Evolutionary conservation across 2,113 vertebrate species (phyloP), one percentile per base, ranked within the genome.

Genomic region (Pristiophorus japonicus): DNA sequence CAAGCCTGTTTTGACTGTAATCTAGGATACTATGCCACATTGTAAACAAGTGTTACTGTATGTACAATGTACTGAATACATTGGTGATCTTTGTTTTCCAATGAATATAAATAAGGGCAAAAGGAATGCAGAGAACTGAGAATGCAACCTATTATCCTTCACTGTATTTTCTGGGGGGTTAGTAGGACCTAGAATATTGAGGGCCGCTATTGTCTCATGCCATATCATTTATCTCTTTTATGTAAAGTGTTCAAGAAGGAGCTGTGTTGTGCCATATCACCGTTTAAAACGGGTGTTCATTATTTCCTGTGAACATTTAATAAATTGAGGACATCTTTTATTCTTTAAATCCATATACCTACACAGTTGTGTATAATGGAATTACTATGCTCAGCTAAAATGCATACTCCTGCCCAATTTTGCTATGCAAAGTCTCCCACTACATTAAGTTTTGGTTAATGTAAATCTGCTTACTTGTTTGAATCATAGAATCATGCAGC

Each of bases 261-360:
- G 96, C 97, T 97, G 98, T 98, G 96, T 97, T 97, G 97, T 98
- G 97, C 97, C 97, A 96, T 97, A 88, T 96, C 96, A 97, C 96
- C 96, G 96, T 97, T 97, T 97, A 95, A 96, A 97, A 98, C 97
- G 97, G 97, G 97, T 97, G 97, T 97, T 96, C 96, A 97, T 94
- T 67, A 65, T 66, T 97, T 98, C 97, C 97, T 97, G 96, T 98
- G 97, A 97, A 98, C 97, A 98, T 98, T 98, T 97, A 99, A 98
- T 98, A 98, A 98, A 98, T 97, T 97, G 65, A 70, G 70, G 12
- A 51, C 62, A 66, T 42, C 51, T 94, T 94, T 94, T 94, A 94
- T 94, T 94, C 93, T 94, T 94, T 94, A 94, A 94, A 51, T 94
- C 63, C 22, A 55, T 34, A 24, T 55, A 90, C 87, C 66, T 62